Conservation (phyloP, 2,888 invertebrate species). For the Volucella bombylans region DNA sequence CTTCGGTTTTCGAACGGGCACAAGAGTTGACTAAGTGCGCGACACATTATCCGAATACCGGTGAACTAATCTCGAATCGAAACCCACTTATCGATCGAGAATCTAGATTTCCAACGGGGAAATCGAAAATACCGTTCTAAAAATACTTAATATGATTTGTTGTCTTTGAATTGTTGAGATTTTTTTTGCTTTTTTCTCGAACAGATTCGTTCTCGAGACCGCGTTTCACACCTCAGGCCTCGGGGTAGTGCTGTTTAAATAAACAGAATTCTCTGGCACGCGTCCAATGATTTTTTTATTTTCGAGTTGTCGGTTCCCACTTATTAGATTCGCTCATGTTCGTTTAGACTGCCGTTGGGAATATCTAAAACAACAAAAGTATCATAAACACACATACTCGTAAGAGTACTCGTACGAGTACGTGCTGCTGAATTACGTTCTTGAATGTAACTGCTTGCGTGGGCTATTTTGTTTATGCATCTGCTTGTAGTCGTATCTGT, state of each 20-base stretch:
- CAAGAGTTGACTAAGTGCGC: conserved; percentile 63
- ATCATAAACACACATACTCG: too few relatives aligned
- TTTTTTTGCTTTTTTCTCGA: conserved; percentile 13
- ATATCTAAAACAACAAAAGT: too few relatives aligned
- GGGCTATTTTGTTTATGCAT: conserved; percentile 7
- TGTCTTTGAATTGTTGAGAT: conserved; percentile 31
- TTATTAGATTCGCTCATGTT: conserved; percentile 37
- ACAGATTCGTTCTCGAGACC: conserved; percentile 29
- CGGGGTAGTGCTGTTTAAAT: conserved; percentile 48
- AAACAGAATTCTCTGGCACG: conserved; percentile 69
- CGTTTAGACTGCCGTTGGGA: conserved; percentile 11
- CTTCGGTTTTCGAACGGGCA: conserved; percentile 17
- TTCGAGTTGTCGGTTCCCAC: conserved; percentile 6
- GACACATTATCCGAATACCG: conserved; percentile 49
- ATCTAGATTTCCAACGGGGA: conserved; percentile 27
- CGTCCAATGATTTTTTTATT: conserved; percentile 49
- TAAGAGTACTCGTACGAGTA: too few relatives aligned
- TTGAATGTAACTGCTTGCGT: conserved; percentile 9
- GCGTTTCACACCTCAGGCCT: conserved; percentile 51
- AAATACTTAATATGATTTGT: conserved; percentile 60
- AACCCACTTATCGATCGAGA: conserved; percentile 44
- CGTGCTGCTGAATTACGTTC: background rate
- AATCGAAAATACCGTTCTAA: conserved; percentile 56
- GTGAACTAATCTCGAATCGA: conserved; percentile 14
- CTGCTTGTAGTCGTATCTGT: conserved; percentile 48